These are phyloP conservation scores for Hemitrygon akajei DNA, from an alignment of 2,797 vertebrate species.

Conservation along the genomic window DNA sequence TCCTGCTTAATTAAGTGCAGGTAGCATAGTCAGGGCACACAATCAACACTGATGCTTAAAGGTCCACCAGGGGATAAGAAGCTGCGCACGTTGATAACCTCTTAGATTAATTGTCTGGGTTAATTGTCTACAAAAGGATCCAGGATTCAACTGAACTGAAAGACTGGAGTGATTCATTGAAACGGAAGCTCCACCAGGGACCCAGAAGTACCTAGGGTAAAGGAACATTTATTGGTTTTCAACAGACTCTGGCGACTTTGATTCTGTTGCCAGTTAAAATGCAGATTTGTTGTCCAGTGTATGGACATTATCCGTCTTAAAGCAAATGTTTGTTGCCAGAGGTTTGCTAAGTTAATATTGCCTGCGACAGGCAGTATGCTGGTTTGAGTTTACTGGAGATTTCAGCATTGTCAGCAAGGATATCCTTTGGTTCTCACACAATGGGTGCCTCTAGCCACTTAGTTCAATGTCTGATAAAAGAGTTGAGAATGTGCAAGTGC, in stretches of 20 bases:
- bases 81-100: constrained; percentile 42
- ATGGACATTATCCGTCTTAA: constrained; percentile 36
- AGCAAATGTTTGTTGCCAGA: constrained; percentile 36
- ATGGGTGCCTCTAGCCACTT: neutral
- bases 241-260: constrained; percentile 47
- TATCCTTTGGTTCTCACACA: constrained; percentile 27
- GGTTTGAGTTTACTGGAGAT: constrained; percentile 21
- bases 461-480: neutral
- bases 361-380: constrained; percentile 21
- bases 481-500: no score
- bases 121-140: constrained; percentile 44
- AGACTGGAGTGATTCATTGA: constrained; percentile 38
- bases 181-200: constrained; percentile 36
- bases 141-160: constrained; percentile 44
- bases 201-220: constrained; percentile 40
- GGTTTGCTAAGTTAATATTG: constrained; percentile 28
- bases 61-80: constrained; percentile 44
- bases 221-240: constrained; percentile 45
- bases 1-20: constrained; percentile 46
- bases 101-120: constrained; percentile 55
- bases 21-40: constrained; percentile 45
- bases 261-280: constrained; percentile 53
- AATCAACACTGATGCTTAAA: constrained; percentile 42
- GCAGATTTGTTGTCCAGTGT: constrained; percentile 49
- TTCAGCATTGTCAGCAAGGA: constrained; percentile 25